These are phyloP conservation scores for Pyrochroa serraticornis DNA, from an alignment of 2,888 invertebrate genomes.

Conservation along the genomic window DNA sequence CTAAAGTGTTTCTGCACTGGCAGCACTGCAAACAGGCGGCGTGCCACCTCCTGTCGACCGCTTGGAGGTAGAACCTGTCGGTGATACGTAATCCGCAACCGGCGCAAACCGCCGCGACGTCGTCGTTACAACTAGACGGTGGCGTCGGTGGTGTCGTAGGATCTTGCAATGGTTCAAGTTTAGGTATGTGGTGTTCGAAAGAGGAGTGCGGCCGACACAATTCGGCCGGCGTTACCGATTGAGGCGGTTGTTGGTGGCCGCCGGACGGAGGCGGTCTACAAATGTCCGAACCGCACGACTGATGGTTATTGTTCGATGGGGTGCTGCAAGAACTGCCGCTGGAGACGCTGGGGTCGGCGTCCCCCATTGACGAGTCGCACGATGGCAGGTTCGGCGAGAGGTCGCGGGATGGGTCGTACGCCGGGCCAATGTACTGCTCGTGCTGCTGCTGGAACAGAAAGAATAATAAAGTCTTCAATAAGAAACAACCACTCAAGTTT, in stretches of 20 bases:
- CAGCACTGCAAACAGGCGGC: conserved; percentile 89
- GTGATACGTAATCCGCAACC: conserved; percentile 87
- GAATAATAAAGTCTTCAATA: too few relatives aligned
- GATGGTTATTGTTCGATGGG: conserved; percentile 63
- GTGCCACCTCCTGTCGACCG: conserved; percentile 93
- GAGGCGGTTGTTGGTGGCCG: conserved; percentile 23
- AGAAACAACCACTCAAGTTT: too few relatives aligned
- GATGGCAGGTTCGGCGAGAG: conserved; percentile 76
- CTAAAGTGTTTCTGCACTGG: conserved; percentile 87
- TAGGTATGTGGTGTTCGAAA: conserved; percentile 61
- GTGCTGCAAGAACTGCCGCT: conserved; percentile 67
- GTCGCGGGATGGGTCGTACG: conserved; percentile 75
- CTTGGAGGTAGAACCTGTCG: conserved; percentile 90
- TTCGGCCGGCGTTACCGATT: conserved; percentile 21
- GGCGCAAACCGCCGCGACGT: conserved; percentile 71
- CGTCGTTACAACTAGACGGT: conserved; percentile 53
- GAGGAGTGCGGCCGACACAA: conserved; percentile 53
- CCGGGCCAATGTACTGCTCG: conserved; percentile 65
- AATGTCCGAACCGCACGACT: conserved; percentile 58
- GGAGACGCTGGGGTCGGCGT: conserved; percentile 62
- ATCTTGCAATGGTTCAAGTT: conserved; percentile 63
- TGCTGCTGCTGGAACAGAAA: conserved; percentile 71
- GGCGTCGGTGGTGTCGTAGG: conserved; percentile 60
- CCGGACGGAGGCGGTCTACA: conserved; percentile 52
- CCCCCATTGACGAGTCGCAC: conserved; percentile 62